Conservation (phyloP, 2,888 invertebrate species). For the Machimus rusticus region DNA sequence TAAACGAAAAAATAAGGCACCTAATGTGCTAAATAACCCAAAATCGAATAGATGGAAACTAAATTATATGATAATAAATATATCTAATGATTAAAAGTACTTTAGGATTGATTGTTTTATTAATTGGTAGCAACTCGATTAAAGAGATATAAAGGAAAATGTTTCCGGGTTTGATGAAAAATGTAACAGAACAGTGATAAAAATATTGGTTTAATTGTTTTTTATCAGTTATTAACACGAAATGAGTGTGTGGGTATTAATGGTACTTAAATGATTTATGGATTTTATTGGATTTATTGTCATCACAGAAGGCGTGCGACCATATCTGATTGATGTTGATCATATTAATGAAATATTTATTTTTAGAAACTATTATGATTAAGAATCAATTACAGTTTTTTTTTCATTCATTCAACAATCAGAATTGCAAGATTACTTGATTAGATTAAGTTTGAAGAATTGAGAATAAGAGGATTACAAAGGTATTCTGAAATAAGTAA, state of each 20-base stretch:
- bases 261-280: background rate
- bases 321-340: background rate
- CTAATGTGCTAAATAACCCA: background rate
- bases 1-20: background rate
- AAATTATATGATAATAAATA: background rate
- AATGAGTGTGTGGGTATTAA: background rate
- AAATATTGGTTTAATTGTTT: background rate
- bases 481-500: background rate
- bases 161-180: background rate
- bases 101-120: background rate
- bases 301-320: background rate
- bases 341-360: background rate
- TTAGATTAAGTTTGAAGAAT: background rate
- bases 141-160: background rate
- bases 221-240: background rate
- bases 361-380: background rate
- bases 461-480: background rate
- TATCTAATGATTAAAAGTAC: background rate
- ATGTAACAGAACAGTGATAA: background rate
- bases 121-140: background rate
- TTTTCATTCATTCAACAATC: background rate
- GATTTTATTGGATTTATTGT: background rate
- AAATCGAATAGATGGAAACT: background rate
- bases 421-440: background rate
- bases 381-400: background rate